Percentiles rank a stretch among this genome's conserved stretches.
Evolutionary conservation across 1,140 invertebrate genomes (phyloP).

Genomic region (Tetramorium simillimum): DNA sequence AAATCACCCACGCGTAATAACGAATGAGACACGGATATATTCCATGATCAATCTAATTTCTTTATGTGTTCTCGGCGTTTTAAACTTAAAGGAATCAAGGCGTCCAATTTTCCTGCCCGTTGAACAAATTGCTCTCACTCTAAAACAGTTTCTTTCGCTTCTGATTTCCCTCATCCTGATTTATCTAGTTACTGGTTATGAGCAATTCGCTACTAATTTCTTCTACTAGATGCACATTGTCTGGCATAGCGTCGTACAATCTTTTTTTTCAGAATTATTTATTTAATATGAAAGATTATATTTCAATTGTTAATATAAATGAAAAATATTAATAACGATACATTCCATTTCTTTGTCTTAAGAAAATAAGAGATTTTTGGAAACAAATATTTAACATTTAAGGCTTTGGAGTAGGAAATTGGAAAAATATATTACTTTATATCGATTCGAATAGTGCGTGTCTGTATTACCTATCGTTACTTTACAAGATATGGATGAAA

Average conservation of each 20-base stretch:
- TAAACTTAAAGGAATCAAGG: neutral
- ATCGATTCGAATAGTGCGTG: too few relatives aligned
- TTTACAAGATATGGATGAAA: conserved; percentile 27
- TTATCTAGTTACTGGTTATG: conserved; percentile 15
- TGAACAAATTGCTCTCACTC: conserved; percentile 37
- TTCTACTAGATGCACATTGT: neutral
- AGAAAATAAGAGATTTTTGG: too few relatives aligned
- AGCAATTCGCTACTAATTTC: neutral
- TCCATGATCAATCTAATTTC: conserved; percentile 4
- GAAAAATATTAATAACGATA: too few relatives aligned
- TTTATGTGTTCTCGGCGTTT: neutral
- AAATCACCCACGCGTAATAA: neutral
- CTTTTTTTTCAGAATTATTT: neutral
- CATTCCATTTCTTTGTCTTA: too few relatives aligned
- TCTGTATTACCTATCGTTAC: neutral
- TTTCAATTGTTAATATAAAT: too few relatives aligned
- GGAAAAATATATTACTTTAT: too few relatives aligned
- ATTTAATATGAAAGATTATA: neutral
- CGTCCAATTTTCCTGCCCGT: conserved; percentile 22
- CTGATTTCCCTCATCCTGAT: neutral
- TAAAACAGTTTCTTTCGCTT: neutral
- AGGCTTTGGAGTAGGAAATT: too few relatives aligned
- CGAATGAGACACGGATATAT: neutral
- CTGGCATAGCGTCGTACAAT: neutral
- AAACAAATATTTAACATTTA: too few relatives aligned